A percentile compares a stretch with the other conserved stretches of the same genome.
Conservation (phyloP, 2,888 invertebrate species). For the Trichogramma evanescens region DNA sequence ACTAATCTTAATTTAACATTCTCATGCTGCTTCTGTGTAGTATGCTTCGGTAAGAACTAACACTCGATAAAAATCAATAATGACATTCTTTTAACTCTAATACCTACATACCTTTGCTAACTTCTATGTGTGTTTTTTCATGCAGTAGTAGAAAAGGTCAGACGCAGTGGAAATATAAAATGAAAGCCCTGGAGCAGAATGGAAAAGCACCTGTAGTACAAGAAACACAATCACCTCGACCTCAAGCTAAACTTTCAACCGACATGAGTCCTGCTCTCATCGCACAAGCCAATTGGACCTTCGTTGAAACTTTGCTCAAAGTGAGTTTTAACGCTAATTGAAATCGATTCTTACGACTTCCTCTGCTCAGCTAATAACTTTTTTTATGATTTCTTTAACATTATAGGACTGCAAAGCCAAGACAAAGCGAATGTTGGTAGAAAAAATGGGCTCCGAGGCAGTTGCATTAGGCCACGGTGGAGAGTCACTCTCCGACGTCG, state of each 20-base stretch:
- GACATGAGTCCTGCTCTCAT: slow-evolving; percentile 80
- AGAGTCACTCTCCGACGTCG: slow-evolving; percentile 68
- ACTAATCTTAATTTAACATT: slow-evolving; percentile 3
- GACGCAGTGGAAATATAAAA: slow-evolving; percentile 46
- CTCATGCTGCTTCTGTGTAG: slow-evolving; percentile 25
- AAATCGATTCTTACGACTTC: too few species aligned
- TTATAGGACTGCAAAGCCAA: slow-evolving; percentile 80
- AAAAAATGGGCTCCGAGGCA: slow-evolving; percentile 97
- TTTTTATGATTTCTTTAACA: not conserved
- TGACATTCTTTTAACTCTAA: not conserved
- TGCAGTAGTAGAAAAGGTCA: slow-evolving; percentile 43
- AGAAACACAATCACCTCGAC: slow-evolving; percentile 44
- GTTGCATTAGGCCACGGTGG: slow-evolving; percentile 85
- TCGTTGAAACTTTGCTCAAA: slow-evolving; percentile 94
- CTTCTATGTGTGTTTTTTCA: not conserved
- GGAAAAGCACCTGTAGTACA: slow-evolving; percentile 39
- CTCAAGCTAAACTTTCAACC: slow-evolving; percentile 53
- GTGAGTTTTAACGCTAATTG: slow-evolving; percentile 47
- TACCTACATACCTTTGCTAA: not conserved
- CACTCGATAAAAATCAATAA: slow-evolving; percentile 16
- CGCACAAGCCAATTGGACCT: slow-evolving; percentile 95
- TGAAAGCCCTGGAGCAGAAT: slow-evolving; percentile 43
- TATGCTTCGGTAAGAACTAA: slow-evolving; percentile 42
- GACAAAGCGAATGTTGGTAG: slow-evolving; percentile 97
- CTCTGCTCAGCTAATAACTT: too few species aligned